Conservation (phyloP, 2,797 vertebrate species). For the Spatula clypeata region DNA sequence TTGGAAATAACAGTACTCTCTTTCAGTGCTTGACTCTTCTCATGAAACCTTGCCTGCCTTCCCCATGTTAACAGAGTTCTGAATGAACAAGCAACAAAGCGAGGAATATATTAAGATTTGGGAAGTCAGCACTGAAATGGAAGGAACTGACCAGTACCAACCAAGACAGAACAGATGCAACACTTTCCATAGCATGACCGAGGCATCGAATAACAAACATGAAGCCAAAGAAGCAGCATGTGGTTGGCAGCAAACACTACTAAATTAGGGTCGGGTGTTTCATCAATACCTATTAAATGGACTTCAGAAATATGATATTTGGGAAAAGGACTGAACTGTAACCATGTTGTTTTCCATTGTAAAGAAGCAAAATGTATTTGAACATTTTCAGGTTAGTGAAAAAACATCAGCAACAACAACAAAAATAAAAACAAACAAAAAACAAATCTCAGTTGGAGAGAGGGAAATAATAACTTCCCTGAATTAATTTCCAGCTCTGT, state of each 20-base stretch:
- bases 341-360: not conserved
- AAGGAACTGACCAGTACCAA: conserved; percentile 25
- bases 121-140: conserved; percentile 21
- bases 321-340: not conserved
- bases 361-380: not conserved
- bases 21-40: not conserved
- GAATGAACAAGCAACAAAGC: not conserved
- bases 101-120: not conserved
- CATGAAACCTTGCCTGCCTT: not conserved
- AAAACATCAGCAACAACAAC: not conserved
- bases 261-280: not conserved
- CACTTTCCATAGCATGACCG: not conserved
- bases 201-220: conserved; percentile 4
- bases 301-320: not conserved
- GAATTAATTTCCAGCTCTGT: not conserved
- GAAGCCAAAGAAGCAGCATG: conserved; percentile 7
- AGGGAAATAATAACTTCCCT: not conserved
- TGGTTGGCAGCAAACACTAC: not conserved
- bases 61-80: not conserved
- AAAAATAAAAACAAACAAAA: not conserved
- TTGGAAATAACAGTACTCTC: not conserved
- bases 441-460: not conserved
- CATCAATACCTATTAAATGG: not conserved
- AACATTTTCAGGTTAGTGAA: not conserved
- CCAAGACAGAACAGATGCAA: conserved; percentile 22